phyloP scores from a whole-genome alignment of 2,113 vertebrate species.

The Tragelaphus strepsiceros region DNA sequence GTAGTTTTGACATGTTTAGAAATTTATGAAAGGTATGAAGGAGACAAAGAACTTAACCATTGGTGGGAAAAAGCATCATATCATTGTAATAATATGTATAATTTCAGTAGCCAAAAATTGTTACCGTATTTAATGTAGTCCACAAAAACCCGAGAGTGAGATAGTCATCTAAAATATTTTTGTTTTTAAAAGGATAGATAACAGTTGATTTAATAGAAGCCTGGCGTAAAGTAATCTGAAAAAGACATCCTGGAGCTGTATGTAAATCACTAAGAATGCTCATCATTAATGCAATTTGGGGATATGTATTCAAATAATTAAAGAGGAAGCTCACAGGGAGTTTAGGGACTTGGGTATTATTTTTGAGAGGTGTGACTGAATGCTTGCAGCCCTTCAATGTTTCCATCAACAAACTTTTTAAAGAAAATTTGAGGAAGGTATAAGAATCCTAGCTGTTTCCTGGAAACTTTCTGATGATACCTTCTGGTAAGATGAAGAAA shows the following conservation, averaged over 20 bases:
- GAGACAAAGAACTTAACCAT: background rate
- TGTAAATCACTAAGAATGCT: background rate
- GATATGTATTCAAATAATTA: background rate
- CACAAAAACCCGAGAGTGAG: background rate
- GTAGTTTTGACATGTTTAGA: background rate
- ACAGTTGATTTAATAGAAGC: background rate
- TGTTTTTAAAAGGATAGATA: background rate
- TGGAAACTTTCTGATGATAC: background rate
- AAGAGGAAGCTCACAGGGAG: background rate
- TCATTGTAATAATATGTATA: background rate
- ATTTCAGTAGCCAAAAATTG: background rate
- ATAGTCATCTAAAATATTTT: background rate
- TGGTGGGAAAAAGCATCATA: background rate
- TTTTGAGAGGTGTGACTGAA: background rate
- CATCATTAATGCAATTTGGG: background rate
- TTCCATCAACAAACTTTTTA: background rate
- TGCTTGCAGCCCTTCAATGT: background rate
- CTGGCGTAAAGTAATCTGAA: background rate
- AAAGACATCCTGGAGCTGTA: background rate
- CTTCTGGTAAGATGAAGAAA: slow-evolving; percentile 1
- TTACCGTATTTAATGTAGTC: background rate
- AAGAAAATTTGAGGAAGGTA: background rate
- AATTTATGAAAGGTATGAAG: background rate
- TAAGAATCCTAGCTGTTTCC: background rate
- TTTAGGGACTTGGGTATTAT: background rate